Evolutionary conservation across 2,113 vertebrate species (phyloP).

Genomic region (Ovis canadensis): DNA sequence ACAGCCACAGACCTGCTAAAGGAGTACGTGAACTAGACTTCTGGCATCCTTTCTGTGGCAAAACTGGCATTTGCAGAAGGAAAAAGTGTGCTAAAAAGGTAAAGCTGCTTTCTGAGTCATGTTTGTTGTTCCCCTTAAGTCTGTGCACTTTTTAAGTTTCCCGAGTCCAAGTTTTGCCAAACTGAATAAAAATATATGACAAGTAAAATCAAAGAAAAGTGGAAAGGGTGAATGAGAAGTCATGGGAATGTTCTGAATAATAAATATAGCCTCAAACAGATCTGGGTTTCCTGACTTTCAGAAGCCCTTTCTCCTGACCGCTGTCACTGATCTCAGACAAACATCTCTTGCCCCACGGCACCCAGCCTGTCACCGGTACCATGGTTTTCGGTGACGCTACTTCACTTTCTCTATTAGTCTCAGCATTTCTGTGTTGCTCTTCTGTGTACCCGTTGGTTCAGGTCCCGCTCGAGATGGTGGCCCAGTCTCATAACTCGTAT

Average conservation of each 20-base stretch:
- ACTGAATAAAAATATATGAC: neutral
- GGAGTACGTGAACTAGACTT: neutral
- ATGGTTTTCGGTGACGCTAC: neutral
- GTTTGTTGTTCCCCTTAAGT: neutral
- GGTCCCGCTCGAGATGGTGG: constrained; percentile 94
- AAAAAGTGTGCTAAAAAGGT: neutral
- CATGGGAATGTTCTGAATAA: neutral
- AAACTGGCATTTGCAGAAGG: neutral
- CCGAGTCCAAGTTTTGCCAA: neutral
- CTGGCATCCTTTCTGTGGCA: neutral
- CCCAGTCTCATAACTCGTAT: constrained; percentile 93
- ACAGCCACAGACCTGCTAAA: neutral
- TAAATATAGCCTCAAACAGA: neutral
- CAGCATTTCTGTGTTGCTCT: neutral
- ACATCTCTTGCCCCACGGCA: neutral
- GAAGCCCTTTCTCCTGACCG: neutral
- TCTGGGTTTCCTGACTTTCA: neutral
- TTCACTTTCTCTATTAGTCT: neutral
- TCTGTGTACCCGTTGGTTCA: constrained; percentile 60
- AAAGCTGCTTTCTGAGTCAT: neutral
- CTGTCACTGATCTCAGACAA: neutral
- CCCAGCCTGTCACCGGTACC: neutral
- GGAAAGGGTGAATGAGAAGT: neutral
- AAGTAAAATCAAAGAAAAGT: neutral
- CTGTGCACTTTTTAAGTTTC: neutral